Base-by-base conservation (phyloP, 2,113 vertebrate genomes). In the Ranitomeya variabilis region DNA sequence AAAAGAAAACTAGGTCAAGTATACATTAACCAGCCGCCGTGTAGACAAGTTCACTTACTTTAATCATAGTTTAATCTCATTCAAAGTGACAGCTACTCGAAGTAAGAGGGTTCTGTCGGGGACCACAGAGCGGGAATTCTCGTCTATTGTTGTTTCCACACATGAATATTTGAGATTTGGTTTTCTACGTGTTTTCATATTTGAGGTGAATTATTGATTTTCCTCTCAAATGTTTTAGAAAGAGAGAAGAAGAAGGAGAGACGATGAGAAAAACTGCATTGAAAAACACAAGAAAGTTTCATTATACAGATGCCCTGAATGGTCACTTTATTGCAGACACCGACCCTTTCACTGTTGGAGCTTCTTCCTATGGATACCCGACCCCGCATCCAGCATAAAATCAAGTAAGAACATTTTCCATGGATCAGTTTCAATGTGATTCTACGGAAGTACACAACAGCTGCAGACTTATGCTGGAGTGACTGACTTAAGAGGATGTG, bases 41-140 rank as follows among this genome's bases (percentile, higher is more conserved):
- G 79, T 55, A 45, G 79, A 88, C 57, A 14, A 86, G 73, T 83
- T 83, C 87, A 76, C 87, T 83, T 76, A 83, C 67, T 88, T 83
- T 88, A 88, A 88, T 88, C 87, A 83, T 74, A 67, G 54, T 88
- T 83, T 83, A 88, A 82, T 88, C 79, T 74, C 64, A 88, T 88
- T 79, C 86, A 83, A 88, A 64, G 60, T 88, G 87, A 88, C 87
- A 88, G 87, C 87, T 88, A 59, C 59, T 83, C 64, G 87, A 54
- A 88, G 71, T 88, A 87, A 80, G 45, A 26, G 21, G 60, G 83
- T 52, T 26, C 26, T 73, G 83, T 15, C 3, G 64, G 51, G 52
- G 37, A 26, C 18, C 67, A 52, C 51, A 15, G 54, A 76, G 69
- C 26, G 18, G 19, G 6, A n/a, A 69, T 69, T 87, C 78, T 80